Evolutionary conservation across 2,888 invertebrate genomes (phyloP), one percentile per base, ranked within the genome.

Genomic region (Phymatocera aterrima): DNA sequence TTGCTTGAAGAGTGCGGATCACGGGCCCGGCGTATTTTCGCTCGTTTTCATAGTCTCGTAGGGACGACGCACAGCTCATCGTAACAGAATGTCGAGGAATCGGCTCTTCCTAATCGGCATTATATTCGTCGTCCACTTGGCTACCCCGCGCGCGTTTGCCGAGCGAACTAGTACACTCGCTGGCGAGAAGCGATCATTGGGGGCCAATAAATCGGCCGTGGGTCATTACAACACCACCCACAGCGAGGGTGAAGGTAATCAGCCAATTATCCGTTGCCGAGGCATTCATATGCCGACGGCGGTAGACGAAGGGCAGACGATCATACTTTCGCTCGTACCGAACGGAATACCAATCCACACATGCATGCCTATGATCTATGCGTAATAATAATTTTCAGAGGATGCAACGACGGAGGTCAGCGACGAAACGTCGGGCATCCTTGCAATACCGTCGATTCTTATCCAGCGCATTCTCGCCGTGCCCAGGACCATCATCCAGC

Each of bases 381-480:
- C n/a, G n/a, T n/a, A n/a, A n/a, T n/a, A n/a, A n/a, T n/a, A n/a
- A n/a, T n/a, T n/a, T n/a, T n/a, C n/a, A n/a, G n/a, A n/a, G n/a
- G n/a, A n/a, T n/a, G n/a, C 57, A 57, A 28, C 15, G 21, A 4
- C 5, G 57, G 2, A 3, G 4, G 24, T 10, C 57, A 18, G 15
- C n/a, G 15, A 34, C 6, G 21, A 31, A 57, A 54, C 48, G 57
- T 31, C 65, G 28, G n/a, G 28, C 10, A 10, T 57, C 28, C 0
- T 28, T 21, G 24, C 28, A 5, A 61, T 18, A 37, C 68, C 79
- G n/a, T 79, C 34, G 46, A 21, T 31, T 37, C 61, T 74, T 21
- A 12, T 77, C 57, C 4, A 31, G 34, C 28, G 12, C 51, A 65
- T 82, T 37, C 3, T 78, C 28, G 31, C 28, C 54, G n/a, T 31